Evolutionary conservation across 2,797 vertebrate species (phyloP), one percentile per base, ranked within the genome.

Genomic region (Eremophila alpestris): DNA sequence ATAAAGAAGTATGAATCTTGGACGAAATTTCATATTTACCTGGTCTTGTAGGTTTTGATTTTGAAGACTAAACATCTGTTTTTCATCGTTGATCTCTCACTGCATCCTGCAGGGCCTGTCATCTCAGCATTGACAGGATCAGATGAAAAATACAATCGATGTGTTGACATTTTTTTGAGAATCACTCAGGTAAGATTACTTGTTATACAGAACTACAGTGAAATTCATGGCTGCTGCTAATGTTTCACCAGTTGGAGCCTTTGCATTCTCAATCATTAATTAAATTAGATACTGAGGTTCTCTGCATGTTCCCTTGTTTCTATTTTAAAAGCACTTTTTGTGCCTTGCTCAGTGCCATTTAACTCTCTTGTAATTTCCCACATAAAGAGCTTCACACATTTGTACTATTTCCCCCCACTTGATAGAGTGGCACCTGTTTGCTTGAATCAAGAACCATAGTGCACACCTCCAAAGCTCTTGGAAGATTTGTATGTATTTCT

Each of bases 101-200:
- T 98, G 96, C 96, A 93, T 97, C 97, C 97, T 97, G 95, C 96
- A 97, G 97, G 96, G 94, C 95, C 96, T 98, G 93, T 97, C 97
- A 94, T 96, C 94, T 96, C 96, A 93, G 90, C 93, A 92, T 97
- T 97, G 97, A 96, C 97, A 97, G 97, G 95, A 97, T 94, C 93
- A 96, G 94, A 96, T 95, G 95, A 97, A 97, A 97, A 98, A 94
- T 97, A 96, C 97, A 97, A 97, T 97, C 95, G 93, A 93, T 97
- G 91, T 97, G 95, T 96, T 97, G 96, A 96, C 95, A 96, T 97
- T 97, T 96, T 98, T 98, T 97, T 97, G 97, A 94, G 94, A 97
- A 97, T 97, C 94, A 96, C 87, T 95, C 94, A 97, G 96, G 96
- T 97, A 97, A 97, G 96, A 96, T 97, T 94, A 97, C 95, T 97